Conservation (phyloP, 2,888 invertebrate genomes). For the Euzophera pinguis region DNA sequence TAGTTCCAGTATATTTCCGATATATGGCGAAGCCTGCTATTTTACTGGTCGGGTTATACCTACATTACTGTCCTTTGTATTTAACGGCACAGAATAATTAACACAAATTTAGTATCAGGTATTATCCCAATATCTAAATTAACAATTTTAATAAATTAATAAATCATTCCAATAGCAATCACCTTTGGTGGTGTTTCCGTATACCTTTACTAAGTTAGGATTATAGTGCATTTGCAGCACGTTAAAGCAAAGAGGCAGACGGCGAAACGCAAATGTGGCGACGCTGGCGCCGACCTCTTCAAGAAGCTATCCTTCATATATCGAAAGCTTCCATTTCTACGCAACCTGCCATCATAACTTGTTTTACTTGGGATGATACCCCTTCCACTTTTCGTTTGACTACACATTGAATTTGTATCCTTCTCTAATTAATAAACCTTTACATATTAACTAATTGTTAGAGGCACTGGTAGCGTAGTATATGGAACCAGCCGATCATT, state of each 20-base stretch:
- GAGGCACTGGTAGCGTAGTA: slow-evolving; percentile 24
- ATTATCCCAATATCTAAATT: slow-evolving; percentile 42
- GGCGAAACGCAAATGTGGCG: slow-evolving; percentile 21
- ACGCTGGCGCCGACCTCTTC: slow-evolving; percentile 15
- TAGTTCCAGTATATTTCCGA: too few relatives aligned
- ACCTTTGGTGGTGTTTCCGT: slow-evolving; percentile 67
- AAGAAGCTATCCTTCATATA: slow-evolving; percentile 50
- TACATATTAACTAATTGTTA: slow-evolving; percentile 9
- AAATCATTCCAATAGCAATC: slow-evolving; percentile 49
- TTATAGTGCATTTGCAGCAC: slow-evolving; percentile 53
- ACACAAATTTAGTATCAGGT: slow-evolving; percentile 40
- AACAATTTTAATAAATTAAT: slow-evolving; percentile 32
- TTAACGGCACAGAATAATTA: slow-evolving; percentile 39
- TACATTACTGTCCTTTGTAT: slow-evolving; percentile 33
- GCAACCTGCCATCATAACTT: slow-evolving; percentile 22
- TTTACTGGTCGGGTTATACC: too few relatives aligned
- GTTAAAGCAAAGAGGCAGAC: slow-evolving; percentile 47
- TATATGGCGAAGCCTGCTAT: too few relatives aligned
- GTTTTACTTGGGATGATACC: background rate
- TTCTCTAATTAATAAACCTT: background rate
- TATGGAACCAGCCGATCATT: slow-evolving; percentile 49
- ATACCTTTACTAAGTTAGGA: slow-evolving; percentile 66
- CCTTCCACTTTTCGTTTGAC: background rate
- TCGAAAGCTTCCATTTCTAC: slow-evolving; percentile 34
- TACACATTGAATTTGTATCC: background rate